Conservation (phyloP, 2,113 vertebrate species). For the Baryphthengus martii region DNA sequence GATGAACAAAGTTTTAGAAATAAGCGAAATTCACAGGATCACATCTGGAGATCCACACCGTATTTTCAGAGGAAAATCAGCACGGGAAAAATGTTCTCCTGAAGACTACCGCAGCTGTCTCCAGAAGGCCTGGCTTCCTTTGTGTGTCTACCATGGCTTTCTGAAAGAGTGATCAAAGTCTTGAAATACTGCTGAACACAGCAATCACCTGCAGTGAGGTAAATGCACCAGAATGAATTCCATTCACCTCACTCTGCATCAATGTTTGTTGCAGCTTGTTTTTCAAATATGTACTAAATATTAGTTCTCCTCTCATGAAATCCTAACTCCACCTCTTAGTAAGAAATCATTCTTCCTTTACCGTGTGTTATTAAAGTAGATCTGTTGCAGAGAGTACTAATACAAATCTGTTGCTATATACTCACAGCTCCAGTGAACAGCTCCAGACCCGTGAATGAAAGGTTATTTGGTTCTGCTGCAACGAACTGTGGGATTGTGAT, state of each 20-base stretch:
- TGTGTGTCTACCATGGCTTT: not conserved
- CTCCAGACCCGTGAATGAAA: slow-evolving; percentile 85
- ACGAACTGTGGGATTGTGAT: slow-evolving; percentile 86
- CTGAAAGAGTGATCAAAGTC: not conserved
- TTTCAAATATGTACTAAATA: not conserved
- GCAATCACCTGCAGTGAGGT: not conserved
- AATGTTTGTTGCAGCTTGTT: not conserved
- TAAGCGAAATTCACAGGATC: not conserved
- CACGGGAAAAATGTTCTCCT: not conserved
- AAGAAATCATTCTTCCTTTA: not conserved
- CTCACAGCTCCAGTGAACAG: slow-evolving; percentile 90
- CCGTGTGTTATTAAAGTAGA: not conserved
- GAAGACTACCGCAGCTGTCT: not conserved
- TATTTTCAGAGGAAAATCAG: not conserved
- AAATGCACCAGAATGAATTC: not conserved
- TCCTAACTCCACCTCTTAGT: not conserved
- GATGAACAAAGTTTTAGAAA: not conserved
- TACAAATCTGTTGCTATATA: not conserved
- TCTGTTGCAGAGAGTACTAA: not conserved
- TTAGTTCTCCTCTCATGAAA: not conserved
- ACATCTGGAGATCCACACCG: not conserved
- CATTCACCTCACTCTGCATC: not conserved
- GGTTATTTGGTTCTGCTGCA: slow-evolving; percentile 52
- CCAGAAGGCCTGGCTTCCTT: not conserved
- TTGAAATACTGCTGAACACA: not conserved